phyloP scores from a whole-genome alignment of 2,888 invertebrate species.

The Mythimna pallens region DNA sequence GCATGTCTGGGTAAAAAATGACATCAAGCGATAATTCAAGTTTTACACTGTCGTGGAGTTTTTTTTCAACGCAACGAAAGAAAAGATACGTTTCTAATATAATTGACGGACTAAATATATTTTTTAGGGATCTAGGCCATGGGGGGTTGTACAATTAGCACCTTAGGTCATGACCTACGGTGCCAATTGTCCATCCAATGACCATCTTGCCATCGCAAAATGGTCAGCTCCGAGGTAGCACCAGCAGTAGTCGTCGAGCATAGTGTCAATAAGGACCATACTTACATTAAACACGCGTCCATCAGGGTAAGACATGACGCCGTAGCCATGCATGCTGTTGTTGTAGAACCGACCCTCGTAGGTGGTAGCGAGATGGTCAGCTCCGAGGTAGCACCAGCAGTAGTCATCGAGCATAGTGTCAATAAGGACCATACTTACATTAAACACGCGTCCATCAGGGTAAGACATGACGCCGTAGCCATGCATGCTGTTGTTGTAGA shows the following conservation, averaged over 20 bases:
- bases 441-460: conserved; percentile 82
- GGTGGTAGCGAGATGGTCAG: conserved; percentile 71
- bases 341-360: conserved; percentile 89
- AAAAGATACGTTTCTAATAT: no score
- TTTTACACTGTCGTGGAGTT: no score
- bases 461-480: conserved; percentile 90
- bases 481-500: conserved; percentile 88
- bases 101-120: no score
- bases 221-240: conserved; percentile 72
- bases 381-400: conserved; percentile 76
- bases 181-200: no score
- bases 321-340: conserved; percentile 90
- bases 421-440: conserved; percentile 67
- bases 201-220: conserved; percentile 34
- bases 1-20: neutral
- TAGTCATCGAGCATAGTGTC: conserved; percentile 79
- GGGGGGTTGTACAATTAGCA: no score
- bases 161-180: no score
- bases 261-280: conserved; percentile 8
- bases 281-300: conserved; percentile 82
- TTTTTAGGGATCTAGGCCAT: no score
- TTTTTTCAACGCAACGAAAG: no score
- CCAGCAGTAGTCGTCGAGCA: conserved; percentile 84
- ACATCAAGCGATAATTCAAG: no score
- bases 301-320: conserved; percentile 86